A percentile compares a stretch with the other conserved stretches of the same genome.
Conservation (phyloP, 2,113 vertebrate species). For the Ia io region DNA sequence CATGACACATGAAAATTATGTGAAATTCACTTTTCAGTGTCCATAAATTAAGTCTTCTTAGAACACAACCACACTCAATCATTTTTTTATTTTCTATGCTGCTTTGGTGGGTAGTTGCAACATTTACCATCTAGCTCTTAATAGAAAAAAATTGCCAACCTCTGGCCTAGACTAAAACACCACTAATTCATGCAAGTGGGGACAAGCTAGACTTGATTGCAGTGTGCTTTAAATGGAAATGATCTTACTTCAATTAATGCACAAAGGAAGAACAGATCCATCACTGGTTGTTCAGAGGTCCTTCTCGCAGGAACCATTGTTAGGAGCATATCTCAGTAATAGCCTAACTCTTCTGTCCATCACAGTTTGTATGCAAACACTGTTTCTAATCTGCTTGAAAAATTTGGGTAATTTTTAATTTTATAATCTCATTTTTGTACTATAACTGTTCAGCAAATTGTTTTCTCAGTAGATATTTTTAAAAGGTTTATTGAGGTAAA, state of each 20-base stretch:
- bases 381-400: slow-evolving; percentile 2
- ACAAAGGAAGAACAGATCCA: not conserved
- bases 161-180: not conserved
- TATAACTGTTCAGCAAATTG: not conserved
- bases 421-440: not conserved
- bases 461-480: not conserved
- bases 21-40: slow-evolving; percentile 7
- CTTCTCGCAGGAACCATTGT: not conserved
- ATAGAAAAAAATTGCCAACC: not conserved
- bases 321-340: not conserved
- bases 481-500: not conserved
- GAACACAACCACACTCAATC: not conserved
- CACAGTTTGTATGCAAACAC: not conserved
- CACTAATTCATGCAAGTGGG: not conserved
- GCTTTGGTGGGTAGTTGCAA: not conserved
- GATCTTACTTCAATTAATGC: not conserved
- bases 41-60: not conserved
- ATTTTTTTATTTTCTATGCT: not conserved
- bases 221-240: not conserved
- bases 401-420: not conserved
- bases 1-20: not conserved
- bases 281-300: not conserved
- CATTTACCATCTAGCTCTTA: not conserved
- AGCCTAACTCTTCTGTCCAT: not conserved
- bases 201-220: not conserved